Evolutionary conservation across 2,113 vertebrate genomes (phyloP), one percentile per base, ranked within the genome.

Genomic region (Drymodes brunneopygia): DNA sequence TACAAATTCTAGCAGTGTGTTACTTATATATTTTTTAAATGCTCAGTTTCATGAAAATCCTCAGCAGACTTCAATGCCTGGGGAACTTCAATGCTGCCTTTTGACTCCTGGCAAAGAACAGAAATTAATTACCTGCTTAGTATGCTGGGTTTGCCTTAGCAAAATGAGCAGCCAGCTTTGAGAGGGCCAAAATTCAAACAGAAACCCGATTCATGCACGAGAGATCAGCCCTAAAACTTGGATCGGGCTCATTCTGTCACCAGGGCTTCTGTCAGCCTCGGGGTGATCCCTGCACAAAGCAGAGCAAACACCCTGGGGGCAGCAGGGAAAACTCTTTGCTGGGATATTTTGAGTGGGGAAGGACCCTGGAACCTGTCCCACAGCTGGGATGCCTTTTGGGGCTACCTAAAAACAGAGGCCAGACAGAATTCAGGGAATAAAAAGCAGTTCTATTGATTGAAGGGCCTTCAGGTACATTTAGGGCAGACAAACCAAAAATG

Each of bases 71-170:
- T 84, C 58, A 69, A 27, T 75, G 90, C 65, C 58, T 48, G 23
- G 27, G 62, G n/a, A n/a, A n/a, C n/a, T n/a, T n/a, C 65, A 95
- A 72, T 15, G 5, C 31, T 95, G 95, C 86, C 84, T 94, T 97
- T 95, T 96, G 88, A 94, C 92, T 94, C 50, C 48, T 96, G 85
- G 92, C 84, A 78, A 83, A 94, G 70, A 75, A 90, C 38, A 66
- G 60, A 86, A 97, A 92, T 86, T 95, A 96, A 97, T 98, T 95
- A 97, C 88, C 93, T 97, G 84, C n/a, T 97, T 92, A 96, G 50
- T 96, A 92, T 96, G 96, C 93, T 60, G 87, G 31, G 88, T 75
- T 88, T 85, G 87, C 51, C 85, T 81, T 94, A 77, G 77, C 91
- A 48, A 97, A 97, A 92, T 88, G 90, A 97, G 91, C 94, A 96